Percentiles rank a stretch among this genome's conserved stretches.
Conservation (phyloP, 2,888 invertebrate species). For the Ypsolopha scabrella region DNA sequence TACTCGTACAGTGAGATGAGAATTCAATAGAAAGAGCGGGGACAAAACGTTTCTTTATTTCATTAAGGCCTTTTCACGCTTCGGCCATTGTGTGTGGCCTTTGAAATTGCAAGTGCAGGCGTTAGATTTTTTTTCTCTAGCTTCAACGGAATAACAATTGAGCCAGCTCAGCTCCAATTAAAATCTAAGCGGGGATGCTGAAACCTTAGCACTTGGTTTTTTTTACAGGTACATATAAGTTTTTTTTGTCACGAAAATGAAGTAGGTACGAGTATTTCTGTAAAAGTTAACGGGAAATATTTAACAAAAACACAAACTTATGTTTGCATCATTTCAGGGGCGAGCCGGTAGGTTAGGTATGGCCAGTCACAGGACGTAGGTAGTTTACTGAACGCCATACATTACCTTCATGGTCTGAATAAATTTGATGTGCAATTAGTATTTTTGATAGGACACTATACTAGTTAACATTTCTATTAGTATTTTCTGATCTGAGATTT, state of each 20-base stretch:
- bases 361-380: too few relatives aligned
- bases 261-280: not conserved
- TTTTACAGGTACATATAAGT: not conserved
- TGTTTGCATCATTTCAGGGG: too few relatives aligned
- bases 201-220: not conserved
- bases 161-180: not conserved
- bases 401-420: too few relatives aligned
- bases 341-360: too few relatives aligned
- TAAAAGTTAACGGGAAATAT: too few relatives aligned
- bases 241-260: not conserved
- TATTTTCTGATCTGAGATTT: too few relatives aligned
- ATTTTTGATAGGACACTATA: too few relatives aligned
- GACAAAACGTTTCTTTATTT: conserved; percentile 15
- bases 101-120: conserved; percentile 5
- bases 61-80: conserved; percentile 13
- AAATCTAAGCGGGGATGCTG: not conserved
- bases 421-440: too few relatives aligned
- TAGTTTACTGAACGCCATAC: too few relatives aligned
- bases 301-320: too few relatives aligned
- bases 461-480: too few relatives aligned
- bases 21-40: conserved; percentile 9
- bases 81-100: conserved; percentile 9
- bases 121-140: not conserved
- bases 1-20: conserved; percentile 1
- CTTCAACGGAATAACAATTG: conserved; percentile 1